Evolutionary conservation across 2,888 invertebrate genomes (phyloP).

Genomic region (Scaptomyza tumidula): DNA sequence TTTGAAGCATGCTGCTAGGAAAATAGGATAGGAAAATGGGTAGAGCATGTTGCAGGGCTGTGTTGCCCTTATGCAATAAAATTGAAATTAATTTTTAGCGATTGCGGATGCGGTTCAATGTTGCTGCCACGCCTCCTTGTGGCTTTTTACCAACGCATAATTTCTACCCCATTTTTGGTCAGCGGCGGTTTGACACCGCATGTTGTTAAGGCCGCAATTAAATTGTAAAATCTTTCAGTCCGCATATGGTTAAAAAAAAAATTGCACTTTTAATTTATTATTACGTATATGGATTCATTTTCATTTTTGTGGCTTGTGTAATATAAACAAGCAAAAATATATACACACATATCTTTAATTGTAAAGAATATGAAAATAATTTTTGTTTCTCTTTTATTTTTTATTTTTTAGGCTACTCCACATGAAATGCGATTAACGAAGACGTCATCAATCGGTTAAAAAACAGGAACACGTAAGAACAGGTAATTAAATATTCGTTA

Average conservation of each 20-base stretch:
- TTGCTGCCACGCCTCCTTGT: slow-evolving; percentile 12
- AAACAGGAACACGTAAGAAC: slow-evolving; percentile 1
- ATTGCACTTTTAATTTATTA: not conserved
- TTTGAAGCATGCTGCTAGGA: slow-evolving; percentile 26
- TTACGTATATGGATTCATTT: not conserved
- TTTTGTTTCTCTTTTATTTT: slow-evolving; percentile 25
- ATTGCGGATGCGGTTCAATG: slow-evolving; percentile 77
- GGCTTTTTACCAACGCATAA: slow-evolving; percentile 54
- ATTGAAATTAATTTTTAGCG: slow-evolving; percentile 80
- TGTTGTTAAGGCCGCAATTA: slow-evolving; percentile 63
- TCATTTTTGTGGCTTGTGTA: slow-evolving; percentile 1
- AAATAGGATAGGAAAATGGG: not conserved
- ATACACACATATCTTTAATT: not conserved
- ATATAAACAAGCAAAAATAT: not conserved
- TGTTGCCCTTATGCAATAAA: slow-evolving; percentile 65
- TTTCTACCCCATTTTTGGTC: slow-evolving; percentile 47
- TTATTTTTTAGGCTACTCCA: slow-evolving; percentile 46
- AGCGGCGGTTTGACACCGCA: slow-evolving; percentile 65
- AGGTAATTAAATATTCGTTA: slow-evolving; percentile 62
- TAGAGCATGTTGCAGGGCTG: not conserved
- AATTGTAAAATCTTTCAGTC: slow-evolving; percentile 65
- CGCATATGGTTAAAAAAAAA: slow-evolving; percentile 36
- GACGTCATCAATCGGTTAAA: slow-evolving; percentile 23
- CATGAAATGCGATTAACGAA: slow-evolving; percentile 26
- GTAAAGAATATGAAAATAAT: not conserved